Percentiles rank a stretch among this genome's conserved stretches.
Evolutionary conservation across 2,797 vertebrate genomes (phyloP).

Genomic region (Enteromius mattozi): DNA sequence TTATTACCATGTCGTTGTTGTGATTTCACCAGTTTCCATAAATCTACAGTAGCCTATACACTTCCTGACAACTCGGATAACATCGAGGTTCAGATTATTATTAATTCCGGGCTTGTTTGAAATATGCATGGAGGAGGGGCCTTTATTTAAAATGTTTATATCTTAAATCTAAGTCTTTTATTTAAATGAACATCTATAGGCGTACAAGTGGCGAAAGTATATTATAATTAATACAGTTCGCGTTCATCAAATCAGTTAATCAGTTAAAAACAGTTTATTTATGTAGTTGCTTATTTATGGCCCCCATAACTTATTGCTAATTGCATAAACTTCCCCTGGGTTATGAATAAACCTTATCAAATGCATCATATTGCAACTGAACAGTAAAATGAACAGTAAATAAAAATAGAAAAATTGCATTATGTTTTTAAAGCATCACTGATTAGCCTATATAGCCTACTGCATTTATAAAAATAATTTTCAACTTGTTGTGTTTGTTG

Average conservation of each 20-base stretch:
- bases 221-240: too few species aligned
- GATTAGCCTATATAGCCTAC: not conserved
- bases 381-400: not conserved
- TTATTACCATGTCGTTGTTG: not conserved
- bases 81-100: not conserved
- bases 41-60: not conserved
- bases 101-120: not conserved
- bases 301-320: not conserved
- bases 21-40: not conserved
- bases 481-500: not conserved
- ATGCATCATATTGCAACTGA: not conserved
- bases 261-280: not conserved
- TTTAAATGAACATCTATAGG: constrained; percentile 8
- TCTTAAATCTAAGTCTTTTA: not conserved
- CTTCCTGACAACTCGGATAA: not conserved
- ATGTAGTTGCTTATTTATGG: not conserved
- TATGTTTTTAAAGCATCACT: not conserved
- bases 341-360: not conserved
- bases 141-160: not conserved
- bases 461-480: not conserved
- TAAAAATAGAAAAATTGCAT: not conserved
- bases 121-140: not conserved
- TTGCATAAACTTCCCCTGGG: not conserved
- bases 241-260: not conserved
- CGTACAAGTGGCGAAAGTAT: not conserved